Conservation (phyloP, 2,797 vertebrate species). For the Pterois miles region DNA sequence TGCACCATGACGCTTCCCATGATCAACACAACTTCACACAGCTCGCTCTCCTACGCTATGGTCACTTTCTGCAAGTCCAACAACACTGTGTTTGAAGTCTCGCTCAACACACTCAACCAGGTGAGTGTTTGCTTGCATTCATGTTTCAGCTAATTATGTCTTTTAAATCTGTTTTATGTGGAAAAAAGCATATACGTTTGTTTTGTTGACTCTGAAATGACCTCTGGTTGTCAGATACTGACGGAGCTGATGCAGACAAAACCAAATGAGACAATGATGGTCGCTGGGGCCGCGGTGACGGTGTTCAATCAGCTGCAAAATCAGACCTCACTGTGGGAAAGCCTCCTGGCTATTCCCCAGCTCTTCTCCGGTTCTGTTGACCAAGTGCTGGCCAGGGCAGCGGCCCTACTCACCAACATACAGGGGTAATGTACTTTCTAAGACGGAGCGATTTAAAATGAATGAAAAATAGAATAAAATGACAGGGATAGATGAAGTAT, state of each 20-base stretch:
- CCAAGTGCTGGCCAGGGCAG: slow-evolving; percentile 14
- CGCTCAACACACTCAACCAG: slow-evolving; percentile 73
- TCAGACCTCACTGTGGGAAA: slow-evolving; percentile 76
- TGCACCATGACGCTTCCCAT: slow-evolving; percentile 66
- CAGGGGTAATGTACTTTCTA: slow-evolving; percentile 63
- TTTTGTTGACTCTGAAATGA: not conserved
- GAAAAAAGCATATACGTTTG: not conserved
- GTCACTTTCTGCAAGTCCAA: slow-evolving; percentile 78
- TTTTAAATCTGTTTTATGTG: not conserved
- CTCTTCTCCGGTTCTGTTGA: slow-evolving; percentile 59
- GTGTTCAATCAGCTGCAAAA: slow-evolving; percentile 74
- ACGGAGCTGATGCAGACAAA: slow-evolving; percentile 61
- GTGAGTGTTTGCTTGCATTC: slow-evolving; percentile 45
- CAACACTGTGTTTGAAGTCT: slow-evolving; percentile 73
- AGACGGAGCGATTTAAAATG: not conserved
- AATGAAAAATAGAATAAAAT: not conserved
- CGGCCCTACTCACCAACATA: slow-evolving; percentile 60
- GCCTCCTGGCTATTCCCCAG: slow-evolving; percentile 70
- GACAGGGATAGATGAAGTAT: not conserved
- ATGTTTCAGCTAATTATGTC: not conserved
- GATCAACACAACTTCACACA: slow-evolving; percentile 48
- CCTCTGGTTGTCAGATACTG: slow-evolving; percentile 65
- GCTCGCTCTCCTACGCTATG: slow-evolving; percentile 25
- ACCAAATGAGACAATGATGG: slow-evolving; percentile 49
- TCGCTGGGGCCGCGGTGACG: slow-evolving; percentile 41